Evolutionary conservation across 2,888 invertebrate genomes (phyloP).

Genomic region (Drosophila neutralis): DNA sequence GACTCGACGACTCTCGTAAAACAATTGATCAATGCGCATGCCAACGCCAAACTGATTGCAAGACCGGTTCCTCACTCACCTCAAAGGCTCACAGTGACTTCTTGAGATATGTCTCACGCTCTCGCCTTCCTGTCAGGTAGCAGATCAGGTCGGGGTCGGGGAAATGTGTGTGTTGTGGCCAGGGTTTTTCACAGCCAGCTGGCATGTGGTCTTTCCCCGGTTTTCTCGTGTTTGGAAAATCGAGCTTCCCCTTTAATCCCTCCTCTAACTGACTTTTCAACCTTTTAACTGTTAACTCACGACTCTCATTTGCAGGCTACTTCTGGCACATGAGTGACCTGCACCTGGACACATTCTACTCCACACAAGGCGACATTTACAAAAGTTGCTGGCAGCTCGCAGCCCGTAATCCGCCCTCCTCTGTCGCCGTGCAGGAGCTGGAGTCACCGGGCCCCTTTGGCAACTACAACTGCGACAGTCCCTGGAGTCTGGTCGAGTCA

Average conservation of each 20-base stretch:
- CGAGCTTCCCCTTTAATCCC: conserved; percentile 26
- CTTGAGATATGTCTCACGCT: conserved; percentile 37
- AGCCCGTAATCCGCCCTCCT: conserved; percentile 25
- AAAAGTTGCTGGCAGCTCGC: conserved; percentile 64
- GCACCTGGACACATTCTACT: conserved; percentile 94
- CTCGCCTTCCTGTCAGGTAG: conserved; percentile 8
- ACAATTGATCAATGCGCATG: conserved; percentile 62
- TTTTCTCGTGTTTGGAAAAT: conserved; percentile 25
- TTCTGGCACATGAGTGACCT: conserved; percentile 98
- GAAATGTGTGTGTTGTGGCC: not conserved
- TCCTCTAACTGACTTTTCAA: not conserved
- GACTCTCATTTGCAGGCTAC: conserved; percentile 89
- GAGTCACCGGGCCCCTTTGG: conserved; percentile 90
- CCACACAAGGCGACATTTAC: conserved; percentile 88
- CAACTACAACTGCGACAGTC: conserved; percentile 94
- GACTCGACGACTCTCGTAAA: conserved; percentile 14
- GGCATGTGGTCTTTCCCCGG: conserved; percentile 25
- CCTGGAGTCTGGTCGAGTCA: conserved; percentile 94
- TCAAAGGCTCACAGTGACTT: conserved; percentile 51
- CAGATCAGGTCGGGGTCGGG: conserved; percentile 25
- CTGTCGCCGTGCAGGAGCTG: conserved; percentile 82
- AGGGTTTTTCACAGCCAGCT: conserved; percentile 39
- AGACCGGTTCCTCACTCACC: conserved; percentile 3
- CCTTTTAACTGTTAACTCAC: not conserved
- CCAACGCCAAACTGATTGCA: conserved; percentile 64